Evolutionary conservation across 2,888 invertebrate genomes (phyloP).

Genomic region (Neoitamus cyanurus): DNA sequence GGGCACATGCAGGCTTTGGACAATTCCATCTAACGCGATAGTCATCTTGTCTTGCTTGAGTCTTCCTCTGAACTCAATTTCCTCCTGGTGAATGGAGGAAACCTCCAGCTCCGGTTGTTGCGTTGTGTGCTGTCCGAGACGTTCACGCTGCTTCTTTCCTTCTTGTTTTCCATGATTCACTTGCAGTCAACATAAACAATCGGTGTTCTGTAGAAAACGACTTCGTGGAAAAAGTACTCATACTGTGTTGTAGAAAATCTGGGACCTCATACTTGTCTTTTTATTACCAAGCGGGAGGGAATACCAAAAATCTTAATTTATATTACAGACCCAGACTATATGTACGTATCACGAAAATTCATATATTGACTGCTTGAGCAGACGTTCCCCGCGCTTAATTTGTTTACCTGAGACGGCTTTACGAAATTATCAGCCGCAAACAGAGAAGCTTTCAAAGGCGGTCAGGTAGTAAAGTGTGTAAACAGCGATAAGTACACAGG

Average conservation of each 20-base stretch:
- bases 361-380: neutral
- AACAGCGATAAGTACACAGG: neutral
- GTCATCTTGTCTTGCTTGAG: neutral
- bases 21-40: neutral
- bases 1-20: neutral
- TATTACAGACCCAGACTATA: neutral
- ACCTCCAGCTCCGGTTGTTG: neutral
- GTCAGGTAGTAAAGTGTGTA: neutral
- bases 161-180: neutral
- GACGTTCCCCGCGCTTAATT: neutral
- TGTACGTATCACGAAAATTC: neutral
- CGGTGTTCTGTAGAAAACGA: neutral
- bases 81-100: neutral
- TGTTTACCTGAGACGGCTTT: neutral
- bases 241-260: neutral
- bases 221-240: neutral
- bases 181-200: constrained; percentile 8
- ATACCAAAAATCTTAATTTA: neutral
- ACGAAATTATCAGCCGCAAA: neutral
- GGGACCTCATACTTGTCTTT: neutral
- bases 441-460: neutral
- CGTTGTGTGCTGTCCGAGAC: neutral
- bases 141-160: neutral
- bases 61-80: neutral
- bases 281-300: neutral